A percentile compares a stretch with the other conserved stretches of the same genome.
Conservation (phyloP, 2,113 vertebrate genomes). For the Acanthisitta chloris region DNA sequence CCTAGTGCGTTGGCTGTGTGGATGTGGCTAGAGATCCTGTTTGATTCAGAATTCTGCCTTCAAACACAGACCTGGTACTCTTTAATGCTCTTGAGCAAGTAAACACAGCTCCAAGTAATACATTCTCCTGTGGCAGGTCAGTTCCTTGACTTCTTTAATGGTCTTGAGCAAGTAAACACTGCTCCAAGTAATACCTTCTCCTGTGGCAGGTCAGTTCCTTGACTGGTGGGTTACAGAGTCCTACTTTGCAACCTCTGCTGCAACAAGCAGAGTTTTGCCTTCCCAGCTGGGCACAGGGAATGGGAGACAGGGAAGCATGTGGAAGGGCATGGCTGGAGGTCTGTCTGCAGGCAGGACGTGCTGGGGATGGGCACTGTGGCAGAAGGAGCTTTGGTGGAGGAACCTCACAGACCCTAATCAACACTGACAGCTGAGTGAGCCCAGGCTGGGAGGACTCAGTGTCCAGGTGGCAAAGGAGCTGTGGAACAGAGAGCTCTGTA, state of each 20-base stretch:
- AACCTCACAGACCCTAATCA: background rate
- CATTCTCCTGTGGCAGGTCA: background rate
- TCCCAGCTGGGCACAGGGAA: fast-evolving
- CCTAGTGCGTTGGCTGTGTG: fast-evolving
- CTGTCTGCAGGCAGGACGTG: background rate
- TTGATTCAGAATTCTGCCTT: background rate
- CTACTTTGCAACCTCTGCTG: background rate
- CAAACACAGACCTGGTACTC: too few species aligned
- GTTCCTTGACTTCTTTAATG: background rate
- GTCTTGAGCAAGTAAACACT: background rate
- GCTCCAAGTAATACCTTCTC: background rate
- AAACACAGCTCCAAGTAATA: background rate
- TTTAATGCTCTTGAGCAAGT: background rate
- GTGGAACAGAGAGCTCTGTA: background rate
- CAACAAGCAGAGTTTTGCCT: background rate
- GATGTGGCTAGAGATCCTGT: fast-evolving
- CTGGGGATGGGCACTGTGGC: background rate
- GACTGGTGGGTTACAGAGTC: background rate
- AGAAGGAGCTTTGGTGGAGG: background rate
- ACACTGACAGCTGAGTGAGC: background rate
- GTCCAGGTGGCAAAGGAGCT: background rate
- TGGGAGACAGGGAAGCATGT: fast-evolving
- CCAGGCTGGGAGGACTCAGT: fast-evolving
- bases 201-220: background rate
- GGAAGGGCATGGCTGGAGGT: background rate